phyloP scores from a whole-genome alignment of 64 coral and sea anemone species.

The Dendrophyllia cribrosa region DNA sequence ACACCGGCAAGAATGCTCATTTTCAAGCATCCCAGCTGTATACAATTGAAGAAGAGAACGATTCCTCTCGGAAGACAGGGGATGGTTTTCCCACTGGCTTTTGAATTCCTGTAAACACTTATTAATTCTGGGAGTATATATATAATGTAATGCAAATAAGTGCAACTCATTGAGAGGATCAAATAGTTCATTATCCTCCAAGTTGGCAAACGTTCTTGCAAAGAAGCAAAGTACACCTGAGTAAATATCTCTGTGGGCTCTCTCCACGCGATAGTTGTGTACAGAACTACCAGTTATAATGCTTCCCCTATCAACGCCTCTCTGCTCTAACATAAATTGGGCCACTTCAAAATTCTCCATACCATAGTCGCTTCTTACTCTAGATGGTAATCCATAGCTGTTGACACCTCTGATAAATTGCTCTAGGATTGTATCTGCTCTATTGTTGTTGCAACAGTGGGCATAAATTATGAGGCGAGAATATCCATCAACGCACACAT shows the following conservation, averaged over 20 bases:
- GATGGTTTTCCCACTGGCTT: conserved; percentile 35
- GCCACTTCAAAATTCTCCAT: no score
- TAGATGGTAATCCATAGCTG: no score
- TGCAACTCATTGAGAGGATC: conserved; percentile 78
- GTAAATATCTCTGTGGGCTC: conserved; percentile 49
- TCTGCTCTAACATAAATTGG: no score
- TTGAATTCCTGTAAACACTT: no score
- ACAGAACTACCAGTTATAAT: conserved; percentile 52
- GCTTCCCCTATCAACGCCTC: neutral
- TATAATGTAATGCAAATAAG: conserved; percentile 64
- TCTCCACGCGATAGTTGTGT: conserved; percentile 42
- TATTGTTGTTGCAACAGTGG: no score
- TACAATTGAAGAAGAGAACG: conserved; percentile 17
- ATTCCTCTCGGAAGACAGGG: conserved; percentile 6
- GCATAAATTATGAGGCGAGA: neutral
- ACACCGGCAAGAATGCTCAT: no score
- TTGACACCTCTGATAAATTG: no score
- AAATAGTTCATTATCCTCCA: conserved; percentile 74
- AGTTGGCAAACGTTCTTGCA: conserved; percentile 68
- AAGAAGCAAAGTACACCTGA: conserved; percentile 77
- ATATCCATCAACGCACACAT: conserved; percentile 15
- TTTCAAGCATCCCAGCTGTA: no score
- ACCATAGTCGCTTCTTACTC: no score
- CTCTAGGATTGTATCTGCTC: no score
- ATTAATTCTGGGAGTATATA: conserved; percentile 74